A percentile compares a stretch with the other conserved stretches of the same genome.
Evolutionary conservation across 2,888 invertebrate species (phyloP).

Genomic region (Diloba caeruleocephala): DNA sequence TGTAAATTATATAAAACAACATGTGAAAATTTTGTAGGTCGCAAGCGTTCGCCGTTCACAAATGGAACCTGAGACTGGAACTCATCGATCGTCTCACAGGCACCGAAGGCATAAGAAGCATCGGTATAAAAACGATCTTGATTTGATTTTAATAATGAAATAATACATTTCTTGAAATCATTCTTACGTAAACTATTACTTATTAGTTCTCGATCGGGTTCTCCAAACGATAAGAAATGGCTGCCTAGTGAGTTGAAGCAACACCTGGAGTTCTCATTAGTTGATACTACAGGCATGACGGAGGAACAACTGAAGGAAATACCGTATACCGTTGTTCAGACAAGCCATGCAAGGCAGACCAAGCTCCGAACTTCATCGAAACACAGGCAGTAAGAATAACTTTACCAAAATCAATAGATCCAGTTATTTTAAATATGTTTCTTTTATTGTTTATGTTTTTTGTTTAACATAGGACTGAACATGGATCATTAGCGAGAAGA

Average conservation of each 20-base stretch:
- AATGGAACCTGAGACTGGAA: constrained; percentile 83
- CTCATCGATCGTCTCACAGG: constrained; percentile 89
- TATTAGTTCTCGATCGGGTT: constrained; percentile 90
- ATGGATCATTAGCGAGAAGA: constrained; percentile 81
- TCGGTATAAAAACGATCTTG: constrained; percentile 74
- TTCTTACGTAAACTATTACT: background rate
- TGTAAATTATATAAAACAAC: constrained; percentile 6
- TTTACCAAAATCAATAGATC: constrained; percentile 4
- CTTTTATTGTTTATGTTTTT: background rate
- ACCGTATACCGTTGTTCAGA: constrained; percentile 96
- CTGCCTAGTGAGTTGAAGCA: constrained; percentile 94
- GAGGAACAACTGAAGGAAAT: constrained; percentile 96
- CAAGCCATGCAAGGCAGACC: constrained; percentile 90
- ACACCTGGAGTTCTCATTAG: constrained; percentile 95
- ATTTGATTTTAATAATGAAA: constrained; percentile 1
- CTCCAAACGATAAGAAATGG: constrained; percentile 92
- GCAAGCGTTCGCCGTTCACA: constrained; percentile 91
- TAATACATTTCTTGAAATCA: constrained; percentile 2
- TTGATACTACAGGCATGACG: constrained; percentile 96
- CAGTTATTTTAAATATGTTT: background rate
- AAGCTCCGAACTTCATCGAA: constrained; percentile 86
- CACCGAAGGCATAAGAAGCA: constrained; percentile 90
- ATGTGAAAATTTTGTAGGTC: constrained; percentile 89
- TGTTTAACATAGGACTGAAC: constrained; percentile 65
- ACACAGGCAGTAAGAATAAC: constrained; percentile 75